Evolutionary conservation across 2,113 vertebrate genomes (phyloP), one percentile per base, ranked within the genome.

Genomic region (Ailurus styani): DNA sequence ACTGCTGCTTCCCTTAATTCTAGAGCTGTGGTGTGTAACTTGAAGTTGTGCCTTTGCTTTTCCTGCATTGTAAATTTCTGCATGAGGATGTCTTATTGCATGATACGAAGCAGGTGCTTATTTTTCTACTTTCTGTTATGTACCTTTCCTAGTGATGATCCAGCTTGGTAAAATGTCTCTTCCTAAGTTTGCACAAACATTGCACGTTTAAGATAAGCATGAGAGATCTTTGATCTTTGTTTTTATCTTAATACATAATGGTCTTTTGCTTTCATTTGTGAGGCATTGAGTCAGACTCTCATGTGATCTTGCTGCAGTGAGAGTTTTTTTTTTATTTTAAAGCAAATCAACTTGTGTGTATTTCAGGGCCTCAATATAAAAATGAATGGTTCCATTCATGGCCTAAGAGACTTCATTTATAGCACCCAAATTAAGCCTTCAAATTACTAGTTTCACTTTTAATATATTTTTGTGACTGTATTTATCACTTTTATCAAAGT

Each of bases 211-310:
- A 47, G 50, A 92, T 88, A 54, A 93, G 18, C 47, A 62, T 34
- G 42, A 88, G 64, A 77, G 72, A 70, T 87, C 52, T 93, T 94
- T 90, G 20, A 73, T 79, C 45, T 78, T 93, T 73, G 45, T 93
- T 98, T 96, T 95, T 91, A 64, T 91, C 93, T 91, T 87, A 90
- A 87, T 96, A 40, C 66, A 42, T 92, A 66, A 20, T 87, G 34
- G 37, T 66, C 64, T 90, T 97, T 91, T 82, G 54, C 68, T 94
- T 97, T 90, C 82, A 78, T 91, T 95, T 95, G 50, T 96, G 86
- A 95, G 45, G 87, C 75, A 97, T 60, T 60, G 77, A 47, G n/a
- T 66, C 42, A 90, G 27, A 92, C 55, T 87, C 52, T 96, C 21
- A 66, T 91, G 66, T 85, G 62, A 96, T 86, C 20, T 70, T 90